Evolutionary conservation across 2,888 invertebrate species (phyloP), one percentile per base, ranked within the genome.

Genomic region (Drosophila mercatorum): DNA sequence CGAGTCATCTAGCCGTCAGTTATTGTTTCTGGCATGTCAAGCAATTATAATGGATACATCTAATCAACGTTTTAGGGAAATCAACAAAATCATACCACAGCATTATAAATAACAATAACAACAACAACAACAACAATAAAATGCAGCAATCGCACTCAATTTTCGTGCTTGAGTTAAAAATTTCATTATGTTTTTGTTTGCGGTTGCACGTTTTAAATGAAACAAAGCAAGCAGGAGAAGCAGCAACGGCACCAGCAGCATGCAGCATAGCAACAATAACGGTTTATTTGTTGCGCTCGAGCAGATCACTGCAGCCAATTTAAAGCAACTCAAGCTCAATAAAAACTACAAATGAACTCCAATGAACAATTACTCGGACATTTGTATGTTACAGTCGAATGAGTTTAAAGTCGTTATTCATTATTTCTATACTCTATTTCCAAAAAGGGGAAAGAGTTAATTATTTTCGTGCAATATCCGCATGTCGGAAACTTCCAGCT

Each of bases 21-120:
- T 83, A 76, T 72, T 81, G 64, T 63, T 84, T 80, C 73, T 89
- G 82, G 80, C 76, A 76, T 84, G 74, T 72, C 82, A 76, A 64
- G 73, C 88, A 84, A 84, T 84, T 89, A 89, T 87, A 89, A 82
- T 87, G 80, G 85, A 89, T 81, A 74, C 85, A 81, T 79, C 89
- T 88, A 84, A 84, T 89, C 89, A 84, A 89, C 81, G 72, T 82
- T 89, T 89, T 88, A 87, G 89, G 89, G 80, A 84, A 84, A 87
- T 87, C 82, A 84, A 83, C 80, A 66, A 75, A 68, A 64, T 36
- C 66, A 62, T 59, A 68, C 61, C 38, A 40, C 14, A 28, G 38
- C 51, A 31, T 17, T 51, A 11, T 51, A 34, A 36, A 26, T 38
- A 59, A 73, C 66, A 71, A 57, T 22, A 22, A 43, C 53, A 34